phyloP scores from a whole-genome alignment of 2,888 invertebrate genomes.

The Thecocarcelia acutangulata region DNA sequence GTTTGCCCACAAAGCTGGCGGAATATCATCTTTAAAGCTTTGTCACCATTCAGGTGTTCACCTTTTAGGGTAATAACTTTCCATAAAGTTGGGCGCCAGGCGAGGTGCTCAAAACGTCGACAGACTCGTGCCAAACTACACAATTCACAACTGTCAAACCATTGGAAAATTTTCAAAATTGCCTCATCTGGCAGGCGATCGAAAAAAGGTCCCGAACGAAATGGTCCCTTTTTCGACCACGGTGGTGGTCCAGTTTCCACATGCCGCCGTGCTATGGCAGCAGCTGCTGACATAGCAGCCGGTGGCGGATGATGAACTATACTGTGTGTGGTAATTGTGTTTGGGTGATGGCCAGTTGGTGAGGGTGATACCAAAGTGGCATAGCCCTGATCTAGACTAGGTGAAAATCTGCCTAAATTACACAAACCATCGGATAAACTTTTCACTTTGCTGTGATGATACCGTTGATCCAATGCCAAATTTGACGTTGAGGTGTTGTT shows the following conservation, averaged over 20 bases:
- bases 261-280: constrained; percentile 69
- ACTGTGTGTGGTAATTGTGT: constrained; percentile 72
- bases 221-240: constrained; percentile 81
- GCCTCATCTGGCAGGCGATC: constrained; percentile 86
- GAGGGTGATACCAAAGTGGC: constrained; percentile 87
- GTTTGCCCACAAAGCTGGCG: constrained; percentile 86
- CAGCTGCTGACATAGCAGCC: constrained; percentile 68
- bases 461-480: constrained; percentile 76
- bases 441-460: constrained; percentile 80
- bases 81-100: constrained; percentile 91
- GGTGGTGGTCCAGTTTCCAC: constrained; percentile 76
- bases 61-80: constrained; percentile 85
- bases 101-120: constrained; percentile 88
- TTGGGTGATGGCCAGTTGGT: constrained; percentile 80
- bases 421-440: constrained; percentile 80
- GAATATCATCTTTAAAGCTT: constrained; percentile 85
- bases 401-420: constrained; percentile 83
- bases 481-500: constrained; percentile 71
- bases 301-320: constrained; percentile 72
- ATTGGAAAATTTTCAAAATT: constrained; percentile 86
- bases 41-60: constrained; percentile 84
- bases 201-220: constrained; percentile 82
- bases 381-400: constrained; percentile 90
- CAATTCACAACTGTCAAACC: constrained; percentile 87
- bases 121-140: constrained; percentile 89